Conservation (phyloP, 1,140 invertebrate species). For the Branchinecta lindahli region DNA sequence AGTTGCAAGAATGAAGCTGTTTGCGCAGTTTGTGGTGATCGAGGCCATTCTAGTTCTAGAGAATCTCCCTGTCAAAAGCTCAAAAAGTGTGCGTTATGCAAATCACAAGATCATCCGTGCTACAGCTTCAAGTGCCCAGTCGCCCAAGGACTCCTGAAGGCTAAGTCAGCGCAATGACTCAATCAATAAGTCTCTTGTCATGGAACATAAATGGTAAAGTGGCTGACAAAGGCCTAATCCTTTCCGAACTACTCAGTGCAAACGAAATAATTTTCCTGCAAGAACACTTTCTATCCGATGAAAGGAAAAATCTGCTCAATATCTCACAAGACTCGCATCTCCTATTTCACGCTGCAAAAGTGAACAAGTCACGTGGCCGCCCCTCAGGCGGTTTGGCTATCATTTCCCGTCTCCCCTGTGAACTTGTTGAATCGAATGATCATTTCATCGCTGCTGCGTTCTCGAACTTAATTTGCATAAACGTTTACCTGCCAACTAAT, state of each 20-base stretch:
- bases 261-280: slow-evolving; percentile 9
- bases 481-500: slow-evolving; percentile 1
- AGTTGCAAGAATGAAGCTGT: slow-evolving; percentile 9
- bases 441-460: slow-evolving; percentile 4
- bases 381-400: slow-evolving; percentile 4
- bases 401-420: neutral
- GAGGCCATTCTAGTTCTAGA: slow-evolving; percentile 4
- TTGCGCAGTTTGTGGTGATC: slow-evolving; percentile 3
- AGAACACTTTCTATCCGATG: slow-evolving; percentile 9
- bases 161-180: neutral
- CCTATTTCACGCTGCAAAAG: neutral
- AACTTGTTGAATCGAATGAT: slow-evolving; percentile 1
- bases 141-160: slow-evolving; percentile 3
- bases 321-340: slow-evolving; percentile 5
- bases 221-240: slow-evolving; percentile 7
- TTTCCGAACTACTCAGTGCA: neutral
- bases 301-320: slow-evolving; percentile 5
- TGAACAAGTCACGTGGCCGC: neutral
- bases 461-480: slow-evolving; percentile 5
- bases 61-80: neutral
- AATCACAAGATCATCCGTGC: neutral
- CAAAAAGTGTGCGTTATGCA: slow-evolving; percentile 4
- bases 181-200: neutral
- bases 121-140: slow-evolving; percentile 8
- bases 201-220: slow-evolving; percentile 5